phyloP scores from a whole-genome alignment of 2,888 invertebrate genomes.

The Harpalus rufipes region DNA sequence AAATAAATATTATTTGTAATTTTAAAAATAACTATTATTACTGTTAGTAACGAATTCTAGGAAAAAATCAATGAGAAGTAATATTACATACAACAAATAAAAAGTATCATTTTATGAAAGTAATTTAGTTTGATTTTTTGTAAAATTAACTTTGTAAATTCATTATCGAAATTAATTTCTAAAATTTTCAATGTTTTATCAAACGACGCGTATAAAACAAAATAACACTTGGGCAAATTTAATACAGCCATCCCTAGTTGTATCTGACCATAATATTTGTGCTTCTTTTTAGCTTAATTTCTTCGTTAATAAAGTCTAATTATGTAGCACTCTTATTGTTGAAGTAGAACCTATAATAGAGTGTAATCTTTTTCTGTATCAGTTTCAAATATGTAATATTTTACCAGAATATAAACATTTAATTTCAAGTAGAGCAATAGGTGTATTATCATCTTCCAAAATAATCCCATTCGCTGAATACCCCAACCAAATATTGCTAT shows the following conservation, averaged over 20 bases:
- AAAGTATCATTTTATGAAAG: background rate
- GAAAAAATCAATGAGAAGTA: no score
- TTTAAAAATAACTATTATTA: no score
- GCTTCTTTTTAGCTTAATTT: background rate
- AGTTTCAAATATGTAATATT: background rate
- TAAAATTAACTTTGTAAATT: constrained; percentile 11
- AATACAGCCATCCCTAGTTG: constrained; percentile 10
- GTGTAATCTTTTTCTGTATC: background rate
- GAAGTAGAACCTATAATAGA: background rate
- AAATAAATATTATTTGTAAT: no score
- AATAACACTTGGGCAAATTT: background rate
- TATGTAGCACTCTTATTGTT: background rate
- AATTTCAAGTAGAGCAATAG: constrained; percentile 12
- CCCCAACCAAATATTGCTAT: constrained; percentile 7
- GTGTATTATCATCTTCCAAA: background rate
- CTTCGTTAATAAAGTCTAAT: background rate
- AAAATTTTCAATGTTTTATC: constrained; percentile 1
- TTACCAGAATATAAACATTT: constrained; percentile 12
- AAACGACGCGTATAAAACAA: background rate
- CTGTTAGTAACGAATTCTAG: no score
- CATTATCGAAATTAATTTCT: constrained; percentile 1
- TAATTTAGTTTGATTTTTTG: background rate
- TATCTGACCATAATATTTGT: constrained; percentile 9
- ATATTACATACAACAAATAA: constrained; percentile 5
- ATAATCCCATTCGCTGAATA: constrained; percentile 11